Conservation (phyloP, 2,113 vertebrate species). For the Thymallus thymallus region DNA sequence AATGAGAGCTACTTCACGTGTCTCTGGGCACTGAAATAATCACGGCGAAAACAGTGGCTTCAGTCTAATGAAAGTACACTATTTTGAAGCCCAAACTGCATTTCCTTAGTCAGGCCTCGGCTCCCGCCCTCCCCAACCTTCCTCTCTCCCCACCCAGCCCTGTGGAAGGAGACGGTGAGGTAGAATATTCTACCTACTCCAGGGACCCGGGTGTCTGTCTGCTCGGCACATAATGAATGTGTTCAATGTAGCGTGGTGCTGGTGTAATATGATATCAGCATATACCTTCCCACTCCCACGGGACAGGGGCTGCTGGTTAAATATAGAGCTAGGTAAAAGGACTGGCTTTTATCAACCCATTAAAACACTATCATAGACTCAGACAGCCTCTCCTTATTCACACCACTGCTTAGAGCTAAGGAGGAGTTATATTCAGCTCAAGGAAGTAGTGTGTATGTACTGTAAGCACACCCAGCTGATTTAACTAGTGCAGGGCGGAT, state of each 20-base stretch:
- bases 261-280: slow-evolving; percentile 71
- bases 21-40: too few relatives aligned
- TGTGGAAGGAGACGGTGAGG: slow-evolving; percentile 62
- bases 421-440: not conserved
- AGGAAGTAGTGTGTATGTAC: not conserved
- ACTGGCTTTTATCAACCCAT: slow-evolving; percentile 68
- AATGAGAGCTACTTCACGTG: slow-evolving; percentile 16
- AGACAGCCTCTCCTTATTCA: slow-evolving; percentile 24
- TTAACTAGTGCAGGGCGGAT: not conserved
- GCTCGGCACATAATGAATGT: slow-evolving; percentile 71
- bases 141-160: slow-evolving; percentile 43
- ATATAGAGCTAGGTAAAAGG: slow-evolving; percentile 70
- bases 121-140: slow-evolving; percentile 7
- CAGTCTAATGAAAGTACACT: too few relatives aligned
- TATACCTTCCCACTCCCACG: slow-evolving; percentile 66
- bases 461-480: too few relatives aligned
- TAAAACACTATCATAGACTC: slow-evolving; percentile 71
- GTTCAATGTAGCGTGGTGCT: slow-evolving; percentile 74
- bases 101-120: not conserved
- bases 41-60: too few relatives aligned
- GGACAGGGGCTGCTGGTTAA: slow-evolving; percentile 64
- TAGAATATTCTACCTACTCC: slow-evolving; percentile 65
- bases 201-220: slow-evolving; percentile 65
- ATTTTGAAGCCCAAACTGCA: not conserved
- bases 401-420: not conserved